phyloP scores from a whole-genome alignment of 1,140 invertebrate genomes.

The Leptinotarsa texana region DNA sequence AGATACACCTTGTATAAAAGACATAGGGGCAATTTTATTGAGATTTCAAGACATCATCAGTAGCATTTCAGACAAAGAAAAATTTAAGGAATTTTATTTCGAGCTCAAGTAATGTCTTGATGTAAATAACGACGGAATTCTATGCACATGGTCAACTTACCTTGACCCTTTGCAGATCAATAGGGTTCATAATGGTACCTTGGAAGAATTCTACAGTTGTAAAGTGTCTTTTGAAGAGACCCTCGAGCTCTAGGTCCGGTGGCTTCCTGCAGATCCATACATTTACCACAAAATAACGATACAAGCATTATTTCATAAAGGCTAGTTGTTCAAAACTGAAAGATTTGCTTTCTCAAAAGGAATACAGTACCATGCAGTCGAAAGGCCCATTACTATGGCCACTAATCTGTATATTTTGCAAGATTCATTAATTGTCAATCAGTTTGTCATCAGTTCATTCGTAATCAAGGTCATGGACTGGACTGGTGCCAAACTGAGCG shows the following conservation, averaged over 20 bases:
- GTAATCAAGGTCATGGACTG: too few relatives aligned
- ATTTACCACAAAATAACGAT: slow-evolving; percentile 14
- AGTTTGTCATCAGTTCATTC: too few relatives aligned
- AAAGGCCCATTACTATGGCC: background rate
- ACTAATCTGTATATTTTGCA: slow-evolving; percentile 3
- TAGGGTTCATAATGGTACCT: slow-evolving; percentile 99
- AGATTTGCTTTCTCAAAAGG: background rate
- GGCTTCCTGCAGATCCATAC: slow-evolving; percentile 74
- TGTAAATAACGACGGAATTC: too few relatives aligned
- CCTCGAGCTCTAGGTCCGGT: slow-evolving; percentile 96
- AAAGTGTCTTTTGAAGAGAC: slow-evolving; percentile 99
- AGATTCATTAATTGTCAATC: background rate
- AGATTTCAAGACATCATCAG: too few relatives aligned
- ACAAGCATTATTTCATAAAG: background rate
- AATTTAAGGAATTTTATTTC: too few relatives aligned
- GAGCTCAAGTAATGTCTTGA: too few relatives aligned
- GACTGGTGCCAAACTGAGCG: too few relatives aligned
- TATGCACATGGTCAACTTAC: slow-evolving; percentile 64
- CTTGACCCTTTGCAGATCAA: slow-evolving; percentile 98
- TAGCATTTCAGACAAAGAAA: too few relatives aligned
- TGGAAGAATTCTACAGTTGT: slow-evolving; percentile 99
- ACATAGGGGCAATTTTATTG: too few relatives aligned
- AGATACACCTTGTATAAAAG: too few relatives aligned
- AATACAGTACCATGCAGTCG: slow-evolving; percentile 13
- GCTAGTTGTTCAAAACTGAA: background rate